These are phyloP conservation scores for Bovichtus variegatus DNA, from an alignment of 2,797 vertebrate species.

Conservation along the genomic window DNA sequence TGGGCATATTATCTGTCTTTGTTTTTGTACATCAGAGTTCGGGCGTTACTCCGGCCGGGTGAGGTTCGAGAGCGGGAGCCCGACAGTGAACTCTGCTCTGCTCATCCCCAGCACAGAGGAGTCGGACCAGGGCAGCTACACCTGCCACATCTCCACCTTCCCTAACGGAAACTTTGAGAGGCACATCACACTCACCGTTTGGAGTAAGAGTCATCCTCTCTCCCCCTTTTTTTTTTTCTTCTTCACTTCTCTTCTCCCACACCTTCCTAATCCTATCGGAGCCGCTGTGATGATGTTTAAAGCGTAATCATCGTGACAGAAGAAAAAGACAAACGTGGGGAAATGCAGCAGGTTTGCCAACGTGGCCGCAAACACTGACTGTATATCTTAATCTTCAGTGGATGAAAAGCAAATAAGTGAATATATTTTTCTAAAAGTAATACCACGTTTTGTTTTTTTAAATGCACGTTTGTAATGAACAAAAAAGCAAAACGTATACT, in stretches of 20 bases:
- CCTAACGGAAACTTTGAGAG: slow-evolving; percentile 90
- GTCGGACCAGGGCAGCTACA: slow-evolving; percentile 89
- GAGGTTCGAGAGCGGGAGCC: slow-evolving; percentile 75
- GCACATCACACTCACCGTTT: slow-evolving; percentile 74
- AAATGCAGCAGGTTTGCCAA: slow-evolving; percentile 22
- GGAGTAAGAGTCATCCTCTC: slow-evolving; percentile 76
- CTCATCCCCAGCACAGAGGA: slow-evolving; percentile 77
- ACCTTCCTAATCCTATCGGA: slow-evolving; percentile 41
- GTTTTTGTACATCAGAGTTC: slow-evolving; percentile 68
- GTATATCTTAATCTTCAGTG: not conserved
- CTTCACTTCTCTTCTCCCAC: slow-evolving; percentile 10
- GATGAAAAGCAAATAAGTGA: slow-evolving; percentile 7
- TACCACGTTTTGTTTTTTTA: too few relatives aligned
- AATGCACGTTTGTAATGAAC: not conserved
- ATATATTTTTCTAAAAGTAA: not conserved
- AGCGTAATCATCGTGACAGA: slow-evolving; percentile 22
- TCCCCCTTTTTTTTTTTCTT: not conserved
- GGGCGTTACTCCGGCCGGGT: slow-evolving; percentile 74
- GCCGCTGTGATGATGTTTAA: slow-evolving; percentile 53
- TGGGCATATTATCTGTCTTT: not conserved
- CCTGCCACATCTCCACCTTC: slow-evolving; percentile 91
- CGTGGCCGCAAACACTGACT: slow-evolving; percentile 20
- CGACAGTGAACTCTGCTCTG: slow-evolving; percentile 77
- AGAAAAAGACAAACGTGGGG: not conserved
- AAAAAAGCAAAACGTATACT: not conserved